Conservation (phyloP, 2,888 invertebrate species). For the Phrixothrix hirtus region DNA sequence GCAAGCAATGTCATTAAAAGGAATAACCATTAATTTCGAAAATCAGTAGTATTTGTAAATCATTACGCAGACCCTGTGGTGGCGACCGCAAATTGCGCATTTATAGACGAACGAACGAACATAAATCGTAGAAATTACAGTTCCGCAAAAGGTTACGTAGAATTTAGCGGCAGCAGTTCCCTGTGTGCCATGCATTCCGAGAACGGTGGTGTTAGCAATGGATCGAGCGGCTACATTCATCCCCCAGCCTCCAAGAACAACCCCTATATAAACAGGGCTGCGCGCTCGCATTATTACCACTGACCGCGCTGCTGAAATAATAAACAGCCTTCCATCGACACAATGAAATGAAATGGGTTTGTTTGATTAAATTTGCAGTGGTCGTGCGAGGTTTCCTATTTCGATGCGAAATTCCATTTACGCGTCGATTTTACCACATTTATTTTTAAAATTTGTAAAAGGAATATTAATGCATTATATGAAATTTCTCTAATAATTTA, state of each 20-base stretch:
- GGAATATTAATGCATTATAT: neutral
- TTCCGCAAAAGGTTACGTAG: constrained; percentile 28
- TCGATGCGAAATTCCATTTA: constrained; percentile 28
- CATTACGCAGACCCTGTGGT: constrained; percentile 32
- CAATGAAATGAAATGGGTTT: constrained; percentile 38
- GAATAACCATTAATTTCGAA: constrained; percentile 33
- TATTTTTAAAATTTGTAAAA: constrained; percentile 9
- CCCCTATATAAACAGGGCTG: constrained; percentile 31
- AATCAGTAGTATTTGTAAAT: constrained; percentile 38
- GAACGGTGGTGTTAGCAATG: constrained; percentile 10
- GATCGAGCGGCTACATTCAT: constrained; percentile 16
- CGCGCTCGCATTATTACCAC: constrained; percentile 36
- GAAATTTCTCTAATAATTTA: too few species aligned
- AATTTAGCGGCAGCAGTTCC: constrained; percentile 20
- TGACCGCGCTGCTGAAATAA: constrained; percentile 40
- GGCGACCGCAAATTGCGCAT: constrained; percentile 30
- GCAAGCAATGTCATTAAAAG: constrained; percentile 13
- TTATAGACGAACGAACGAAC: constrained; percentile 31
- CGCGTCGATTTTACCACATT: constrained; percentile 11
- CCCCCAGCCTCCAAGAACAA: constrained; percentile 22
- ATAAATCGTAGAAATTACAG: constrained; percentile 30
- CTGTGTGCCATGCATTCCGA: constrained; percentile 25
- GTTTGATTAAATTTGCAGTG: constrained; percentile 39
- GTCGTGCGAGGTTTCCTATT: constrained; percentile 31
- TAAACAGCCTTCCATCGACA: constrained; percentile 39